phyloP scores from a whole-genome alignment of 2,113 vertebrate genomes.

The Leptocoma aspasia region DNA sequence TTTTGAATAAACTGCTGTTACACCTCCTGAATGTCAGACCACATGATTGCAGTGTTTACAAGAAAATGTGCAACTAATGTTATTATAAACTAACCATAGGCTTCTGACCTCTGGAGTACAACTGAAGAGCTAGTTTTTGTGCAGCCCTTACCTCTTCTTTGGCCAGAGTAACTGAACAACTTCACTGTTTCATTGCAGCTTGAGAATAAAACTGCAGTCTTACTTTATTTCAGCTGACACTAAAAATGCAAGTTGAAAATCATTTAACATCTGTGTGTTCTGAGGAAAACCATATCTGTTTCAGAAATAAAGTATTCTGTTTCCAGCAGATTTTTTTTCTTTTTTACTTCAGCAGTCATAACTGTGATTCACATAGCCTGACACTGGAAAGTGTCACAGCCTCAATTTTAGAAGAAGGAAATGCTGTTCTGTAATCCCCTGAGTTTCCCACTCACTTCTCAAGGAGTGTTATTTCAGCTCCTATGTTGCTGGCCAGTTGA shows the following conservation, averaged over 20 bases:
- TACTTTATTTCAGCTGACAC: not conserved
- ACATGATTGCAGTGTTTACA: not conserved
- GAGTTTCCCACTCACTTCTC: not conserved
- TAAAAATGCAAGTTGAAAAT: not conserved
- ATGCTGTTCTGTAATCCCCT: not conserved
- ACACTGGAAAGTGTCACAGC: not conserved
- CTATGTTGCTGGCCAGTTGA: not conserved
- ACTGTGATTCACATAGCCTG: constrained; percentile 3
- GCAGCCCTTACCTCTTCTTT: not conserved
- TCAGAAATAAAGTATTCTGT: constrained; percentile 13
- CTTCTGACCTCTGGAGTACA: not conserved
- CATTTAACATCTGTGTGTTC: constrained; percentile 18
- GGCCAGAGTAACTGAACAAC: not conserved
- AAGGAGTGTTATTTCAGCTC: not conserved
- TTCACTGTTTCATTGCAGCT: not conserved
- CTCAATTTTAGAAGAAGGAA: not conserved
- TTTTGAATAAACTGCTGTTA: not conserved
- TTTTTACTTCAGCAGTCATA: constrained; percentile 12
- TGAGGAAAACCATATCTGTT: constrained; percentile 6
- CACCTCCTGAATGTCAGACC: not conserved
- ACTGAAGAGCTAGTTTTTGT: not conserved
- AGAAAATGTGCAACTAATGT: not conserved
- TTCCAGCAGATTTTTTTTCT: constrained; percentile 9
- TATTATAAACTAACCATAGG: not conserved
- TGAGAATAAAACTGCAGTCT: not conserved